Conservation (phyloP, 1,140 invertebrate species). For the Psix sp. region DNA sequence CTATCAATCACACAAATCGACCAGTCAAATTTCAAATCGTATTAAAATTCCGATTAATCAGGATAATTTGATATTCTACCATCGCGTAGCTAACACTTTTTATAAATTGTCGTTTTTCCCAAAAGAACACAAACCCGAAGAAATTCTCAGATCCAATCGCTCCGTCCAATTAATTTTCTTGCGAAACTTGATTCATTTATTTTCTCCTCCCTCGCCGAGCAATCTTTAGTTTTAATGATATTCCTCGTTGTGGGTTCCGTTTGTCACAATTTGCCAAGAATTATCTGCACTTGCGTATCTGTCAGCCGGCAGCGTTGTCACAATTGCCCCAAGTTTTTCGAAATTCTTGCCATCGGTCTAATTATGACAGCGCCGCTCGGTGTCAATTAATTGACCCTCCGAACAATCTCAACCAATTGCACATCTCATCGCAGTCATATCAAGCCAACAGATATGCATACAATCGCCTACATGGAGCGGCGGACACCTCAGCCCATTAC, state of each 20-base stretch:
- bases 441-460: slow-evolving; percentile 61
- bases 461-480: slow-evolving; percentile 49
- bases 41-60: no score
- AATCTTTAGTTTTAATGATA: slow-evolving; percentile 1
- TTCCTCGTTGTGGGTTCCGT: slow-evolving; percentile 16
- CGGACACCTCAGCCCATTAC: slow-evolving; percentile 63
- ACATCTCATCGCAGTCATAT: slow-evolving; percentile 60
- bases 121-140: no score
- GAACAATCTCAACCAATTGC: slow-evolving; percentile 57
- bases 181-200: not conserved
- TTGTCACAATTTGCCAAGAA: slow-evolving; percentile 5
- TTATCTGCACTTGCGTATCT: no score
- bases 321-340: no score
- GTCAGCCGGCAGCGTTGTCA: no score
- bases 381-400: slow-evolving; percentile 72
- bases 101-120: no score
- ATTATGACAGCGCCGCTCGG: slow-evolving; percentile 32
- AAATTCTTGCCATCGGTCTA: slow-evolving; percentile 31
- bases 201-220: no score
- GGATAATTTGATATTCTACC: no score
- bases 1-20: no score
- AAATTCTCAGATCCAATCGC: no score
- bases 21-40: no score
- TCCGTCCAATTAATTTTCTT: not conserved
- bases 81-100: no score